Evolutionary conservation across 2,797 vertebrate genomes (phyloP), one percentile per base, ranked within the genome.

Genomic region (Acanthurus leucopareius): DNA sequence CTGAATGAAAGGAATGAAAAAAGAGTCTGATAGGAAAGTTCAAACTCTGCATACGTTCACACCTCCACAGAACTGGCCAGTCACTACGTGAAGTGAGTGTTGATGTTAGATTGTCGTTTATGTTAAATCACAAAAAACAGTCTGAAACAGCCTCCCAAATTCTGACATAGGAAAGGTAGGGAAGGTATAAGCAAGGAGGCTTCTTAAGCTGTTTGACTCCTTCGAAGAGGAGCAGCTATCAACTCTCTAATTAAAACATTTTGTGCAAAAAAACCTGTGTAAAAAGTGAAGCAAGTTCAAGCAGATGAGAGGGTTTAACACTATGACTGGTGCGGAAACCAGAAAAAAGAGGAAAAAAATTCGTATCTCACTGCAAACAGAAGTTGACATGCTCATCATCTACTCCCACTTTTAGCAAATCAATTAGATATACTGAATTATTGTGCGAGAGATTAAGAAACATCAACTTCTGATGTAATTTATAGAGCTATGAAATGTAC

Each of bases 341-440:
- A 47, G 35, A 75, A 61, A 65, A 32, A 32, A 32, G 28, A 56
- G 14, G 19, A 13, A 28, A 32, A 16, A 64, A 73, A 0, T 66
- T 66, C 56, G 52, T 75, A 73, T 82, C 76, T 77, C 25, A 40
- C 47, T 40, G 52, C 62, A 82, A 77, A 77, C 73, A 77, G 38
- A 69, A 48, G 61, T 32, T 47, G 45, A 35, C 73, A 51, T 38
- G 56, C 65, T 2, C 22, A 25, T 25, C 17, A 8, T 70, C 74
- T 35, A 19, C 22, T 59, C 60, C 67, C 59, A 65, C 63, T 51
- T 76, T 51, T 22, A 32, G 47, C 22, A 69, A 79, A 76, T 85
- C 69, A 73, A 73, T 85, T 85, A 52, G 69, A 85, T 38, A 48
- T 69, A 68, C 73, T 51, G 53, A 75, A 64, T 75, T 85, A 72